Evolutionary conservation across 1,140 invertebrate genomes (phyloP).

Genomic region (Sitophilus oryzae): DNA sequence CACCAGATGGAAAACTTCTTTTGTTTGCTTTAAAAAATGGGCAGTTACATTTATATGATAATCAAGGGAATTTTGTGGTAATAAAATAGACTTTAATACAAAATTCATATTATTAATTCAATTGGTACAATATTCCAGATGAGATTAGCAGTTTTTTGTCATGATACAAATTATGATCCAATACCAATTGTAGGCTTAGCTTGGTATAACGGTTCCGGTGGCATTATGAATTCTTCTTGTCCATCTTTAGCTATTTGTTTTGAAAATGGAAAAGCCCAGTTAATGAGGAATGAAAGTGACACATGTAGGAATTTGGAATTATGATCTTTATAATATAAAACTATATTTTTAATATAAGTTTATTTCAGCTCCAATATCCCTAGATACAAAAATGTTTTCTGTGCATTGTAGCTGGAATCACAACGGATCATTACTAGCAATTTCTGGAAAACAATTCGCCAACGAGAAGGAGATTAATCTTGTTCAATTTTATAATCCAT

Average conservation of each 20-base stretch:
- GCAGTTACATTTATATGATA: constrained; percentile 92
- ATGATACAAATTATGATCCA: constrained; percentile 42
- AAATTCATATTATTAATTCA: constrained; percentile 12
- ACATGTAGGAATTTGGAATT: constrained; percentile 50
- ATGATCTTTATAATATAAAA: constrained; percentile 6
- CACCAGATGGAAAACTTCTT: constrained; percentile 84
- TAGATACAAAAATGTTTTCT: constrained; percentile 76
- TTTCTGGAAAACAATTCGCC: constrained; percentile 64
- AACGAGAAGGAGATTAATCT: constrained; percentile 74
- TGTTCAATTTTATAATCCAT: constrained; percentile 84
- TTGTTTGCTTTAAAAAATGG: constrained; percentile 87
- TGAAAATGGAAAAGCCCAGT: constrained; percentile 75
- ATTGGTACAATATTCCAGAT: constrained; percentile 52
- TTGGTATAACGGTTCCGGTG: constrained; percentile 79
- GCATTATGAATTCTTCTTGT: constrained; percentile 62
- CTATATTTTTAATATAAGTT: neutral
- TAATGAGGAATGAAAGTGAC: constrained; percentile 87
- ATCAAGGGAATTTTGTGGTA: constrained; percentile 71
- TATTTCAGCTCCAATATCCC: constrained; percentile 50
- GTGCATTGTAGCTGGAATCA: constrained; percentile 87
- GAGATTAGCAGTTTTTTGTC: constrained; percentile 59
- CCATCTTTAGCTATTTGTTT: constrained; percentile 83
- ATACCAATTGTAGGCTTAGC: constrained; percentile 65
- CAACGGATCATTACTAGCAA: constrained; percentile 79
- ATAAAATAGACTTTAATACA: neutral